These are phyloP conservation scores for Acronicta leporina DNA, from an alignment of 2,888 invertebrate genomes.

Conservation along the genomic window DNA sequence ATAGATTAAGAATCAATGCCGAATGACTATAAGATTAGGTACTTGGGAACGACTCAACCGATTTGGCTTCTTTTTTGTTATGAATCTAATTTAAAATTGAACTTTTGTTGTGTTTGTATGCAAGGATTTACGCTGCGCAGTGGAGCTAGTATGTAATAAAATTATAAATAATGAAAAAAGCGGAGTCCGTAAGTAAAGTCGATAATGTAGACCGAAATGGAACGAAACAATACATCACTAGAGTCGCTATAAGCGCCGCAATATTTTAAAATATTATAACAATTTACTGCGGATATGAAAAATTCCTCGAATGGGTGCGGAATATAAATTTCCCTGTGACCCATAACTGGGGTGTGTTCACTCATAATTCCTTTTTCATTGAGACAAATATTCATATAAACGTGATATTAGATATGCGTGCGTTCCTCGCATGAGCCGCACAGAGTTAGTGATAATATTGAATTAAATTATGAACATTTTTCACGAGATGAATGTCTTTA, in stretches of 20 bases:
- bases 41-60: too few species aligned
- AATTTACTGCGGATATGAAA: constrained; percentile 77
- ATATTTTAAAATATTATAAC: constrained; percentile 76
- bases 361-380: constrained; percentile 86
- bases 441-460: constrained; percentile 69
- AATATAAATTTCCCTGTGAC: constrained; percentile 78
- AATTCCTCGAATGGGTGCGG: constrained; percentile 75
- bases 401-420: constrained; percentile 74
- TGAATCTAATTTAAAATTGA: too few species aligned
- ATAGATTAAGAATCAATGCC: too few species aligned
- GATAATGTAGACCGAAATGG: not conserved
- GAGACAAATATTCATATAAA: constrained; percentile 87
- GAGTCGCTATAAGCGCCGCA: constrained; percentile 55
- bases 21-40: too few species aligned
- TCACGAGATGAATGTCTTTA: constrained; percentile 41
- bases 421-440: constrained; percentile 72
- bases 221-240: constrained; percentile 37
- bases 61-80: too few species aligned
- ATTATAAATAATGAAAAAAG: too few species aligned
- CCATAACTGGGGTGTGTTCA: constrained; percentile 72
- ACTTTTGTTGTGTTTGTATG: too few species aligned
- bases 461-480: constrained; percentile 64
- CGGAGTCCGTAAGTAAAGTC: not conserved
- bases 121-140: too few species aligned
- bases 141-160: too few species aligned